Evolutionary conservation across 2,888 invertebrate genomes (phyloP), one percentile per base, ranked within the genome.

Genomic region (Clepsis dumicolana): DNA sequence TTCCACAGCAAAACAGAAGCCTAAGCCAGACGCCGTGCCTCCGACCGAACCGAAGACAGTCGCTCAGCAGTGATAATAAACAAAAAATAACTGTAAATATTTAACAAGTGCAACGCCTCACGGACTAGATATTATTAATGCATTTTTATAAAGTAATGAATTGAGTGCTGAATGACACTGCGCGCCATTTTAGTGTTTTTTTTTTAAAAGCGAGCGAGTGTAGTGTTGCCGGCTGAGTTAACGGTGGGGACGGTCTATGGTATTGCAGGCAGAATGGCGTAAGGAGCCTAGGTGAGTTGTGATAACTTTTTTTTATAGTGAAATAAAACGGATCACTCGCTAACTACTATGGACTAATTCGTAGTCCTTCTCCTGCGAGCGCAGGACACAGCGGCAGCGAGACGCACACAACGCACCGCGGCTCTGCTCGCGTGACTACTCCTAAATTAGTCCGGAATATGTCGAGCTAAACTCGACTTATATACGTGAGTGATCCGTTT

Each of bases 211-310:
- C 59, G 32, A 32, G 18, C 25, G 50, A 52, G 50, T 61, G 67
- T 62, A 64, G 66, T 65, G 52, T 59, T 67, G 44, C 64, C 59
- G 48, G 67, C 61, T 50, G 14, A 64, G n/a, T 21, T 50, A 29
- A 52, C 25, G 67, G 48, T 60, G 44, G 65, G 75, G 69, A 68
- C 71, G 76, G 78, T 74, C 76, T 74, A 75, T 79, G 79, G 84
- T 79, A 79, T 76, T 79, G 80, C 79, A 79, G 80, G 84, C 84
- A 76, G 77, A 70, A 35, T 74, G 75, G 59, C 74, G 73, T 76
- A 76, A 77, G 80, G 80, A 87, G 88, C 87, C 85, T 84, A 81
- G 91, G 90, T 90, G 76, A 83, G 88, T 29, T 29, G 4, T 18
- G 18, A 1, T 7, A 2, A 12, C 35, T 48, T 41, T 41, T 56